Evolutionary conservation across 2,888 invertebrate species (phyloP).

Genomic region (Dicranocentrus wangi): DNA sequence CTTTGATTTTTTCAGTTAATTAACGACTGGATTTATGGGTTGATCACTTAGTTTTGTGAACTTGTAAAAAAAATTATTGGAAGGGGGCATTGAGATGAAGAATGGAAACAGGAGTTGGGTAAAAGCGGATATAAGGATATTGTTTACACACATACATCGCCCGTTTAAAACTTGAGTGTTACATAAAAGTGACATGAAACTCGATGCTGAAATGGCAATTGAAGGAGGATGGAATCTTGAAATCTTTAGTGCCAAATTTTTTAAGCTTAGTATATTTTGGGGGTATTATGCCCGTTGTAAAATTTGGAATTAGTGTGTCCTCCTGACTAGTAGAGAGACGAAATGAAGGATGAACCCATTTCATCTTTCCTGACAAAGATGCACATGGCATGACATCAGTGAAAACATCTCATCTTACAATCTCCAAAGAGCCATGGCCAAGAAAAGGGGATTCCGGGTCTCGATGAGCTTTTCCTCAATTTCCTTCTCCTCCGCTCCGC

Average conservation of each 20-base stretch:
- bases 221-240: not conserved
- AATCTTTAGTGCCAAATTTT: slow-evolving; percentile 15
- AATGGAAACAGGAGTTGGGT: not conserved
- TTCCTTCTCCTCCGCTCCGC: too few relatives aligned
- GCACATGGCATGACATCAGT: slow-evolving; percentile 58
- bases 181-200: slow-evolving; percentile 21
- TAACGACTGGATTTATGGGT: slow-evolving; percentile 9
- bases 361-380: slow-evolving; percentile 52
- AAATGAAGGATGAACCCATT: slow-evolving; percentile 54
- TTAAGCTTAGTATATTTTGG: not conserved
- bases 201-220: slow-evolving; percentile 14
- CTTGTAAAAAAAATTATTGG: slow-evolving; percentile 4
- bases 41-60: slow-evolving; percentile 37
- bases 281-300: slow-evolving; percentile 4
- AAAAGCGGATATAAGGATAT: not conserved
- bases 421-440: too few relatives aligned
- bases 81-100: not conserved
- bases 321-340: slow-evolving; percentile 43
- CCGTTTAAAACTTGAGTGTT: slow-evolving; percentile 8
- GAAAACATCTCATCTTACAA: slow-evolving; percentile 44
- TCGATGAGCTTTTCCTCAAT: too few relatives aligned
- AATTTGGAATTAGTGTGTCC: slow-evolving; percentile 49
- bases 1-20: slow-evolving; percentile 17
- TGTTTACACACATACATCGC: too few relatives aligned
- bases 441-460: too few relatives aligned